Percentiles rank a stretch among this genome's conserved stretches.
Conservation (phyloP, 2,113 vertebrate genomes). For the Eolophus roseicapilla region DNA sequence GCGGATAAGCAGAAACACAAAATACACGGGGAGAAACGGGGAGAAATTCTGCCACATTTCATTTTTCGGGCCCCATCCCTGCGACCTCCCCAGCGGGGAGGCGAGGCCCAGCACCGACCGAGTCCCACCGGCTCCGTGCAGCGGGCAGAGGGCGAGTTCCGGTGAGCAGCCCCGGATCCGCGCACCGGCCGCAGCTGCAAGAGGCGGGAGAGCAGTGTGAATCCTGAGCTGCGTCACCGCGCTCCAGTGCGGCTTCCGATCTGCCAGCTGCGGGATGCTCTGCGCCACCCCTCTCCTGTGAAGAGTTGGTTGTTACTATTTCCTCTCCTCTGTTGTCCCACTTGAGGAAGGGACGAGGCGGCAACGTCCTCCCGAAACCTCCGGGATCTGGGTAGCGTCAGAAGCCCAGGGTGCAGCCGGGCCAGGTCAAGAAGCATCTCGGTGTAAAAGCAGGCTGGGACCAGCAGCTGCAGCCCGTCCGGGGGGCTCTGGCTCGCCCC, state of each 20-base stretch:
- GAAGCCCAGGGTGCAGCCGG: not conserved
- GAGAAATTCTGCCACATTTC: not conserved
- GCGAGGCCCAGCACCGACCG: fast-evolving
- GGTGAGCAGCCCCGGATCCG: too few species aligned
- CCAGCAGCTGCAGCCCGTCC: not conserved
- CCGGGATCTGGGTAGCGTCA: fast-evolving
- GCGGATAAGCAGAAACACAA: not conserved
- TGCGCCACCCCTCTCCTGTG: not conserved
- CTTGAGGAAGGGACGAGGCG: not conserved
- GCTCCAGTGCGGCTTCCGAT: not conserved
- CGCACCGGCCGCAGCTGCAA: not conserved
- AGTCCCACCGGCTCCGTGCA: fast-evolving
- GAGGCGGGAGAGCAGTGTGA: not conserved
- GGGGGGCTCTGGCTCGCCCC: too few species aligned
- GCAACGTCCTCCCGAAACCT: not conserved
- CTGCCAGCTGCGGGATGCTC: not conserved
- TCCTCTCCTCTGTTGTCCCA: not conserved
- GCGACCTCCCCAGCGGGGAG: fast-evolving
- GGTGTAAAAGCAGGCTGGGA: not conserved
- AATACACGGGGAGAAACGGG: not conserved
- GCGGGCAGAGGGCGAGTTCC: too few species aligned
- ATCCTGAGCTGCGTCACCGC: not conserved
- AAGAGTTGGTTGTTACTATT: too few species aligned
- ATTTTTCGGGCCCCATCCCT: not conserved
- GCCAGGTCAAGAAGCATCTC: not conserved